Conservation (phyloP, 2,888 invertebrate species). For the Cenopis cana region DNA sequence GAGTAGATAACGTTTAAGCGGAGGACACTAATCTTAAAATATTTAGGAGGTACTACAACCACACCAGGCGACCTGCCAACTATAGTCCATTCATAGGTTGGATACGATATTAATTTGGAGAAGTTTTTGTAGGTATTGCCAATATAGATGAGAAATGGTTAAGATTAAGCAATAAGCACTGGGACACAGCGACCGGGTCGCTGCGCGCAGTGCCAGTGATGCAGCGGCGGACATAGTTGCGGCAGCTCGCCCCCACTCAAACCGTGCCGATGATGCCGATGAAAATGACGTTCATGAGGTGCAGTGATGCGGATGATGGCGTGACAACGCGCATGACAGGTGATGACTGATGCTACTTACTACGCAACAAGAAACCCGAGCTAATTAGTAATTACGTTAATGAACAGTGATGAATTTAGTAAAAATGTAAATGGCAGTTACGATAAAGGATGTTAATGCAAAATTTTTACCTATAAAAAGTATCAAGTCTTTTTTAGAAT, state of each 20-base stretch:
- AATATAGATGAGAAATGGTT: constrained; percentile 27
- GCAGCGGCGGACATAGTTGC: constrained; percentile 50
- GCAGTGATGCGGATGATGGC: constrained; percentile 82
- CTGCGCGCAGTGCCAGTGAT: neutral
- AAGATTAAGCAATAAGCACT: constrained; percentile 27
- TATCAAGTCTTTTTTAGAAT: constrained; percentile 80
- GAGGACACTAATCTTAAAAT: constrained; percentile 68
- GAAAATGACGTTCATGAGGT: constrained; percentile 73
- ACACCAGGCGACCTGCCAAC: constrained; percentile 75
- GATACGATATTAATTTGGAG: constrained; percentile 33
- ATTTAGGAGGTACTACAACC: constrained; percentile 76
- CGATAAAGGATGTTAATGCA: constrained; percentile 72
- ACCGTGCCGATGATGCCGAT: constrained; percentile 81
- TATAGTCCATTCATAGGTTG: constrained; percentile 51
- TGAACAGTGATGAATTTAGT: constrained; percentile 59
- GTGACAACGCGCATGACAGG: constrained; percentile 57
- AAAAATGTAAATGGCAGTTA: constrained; percentile 78
- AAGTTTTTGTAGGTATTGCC: constrained; percentile 43
- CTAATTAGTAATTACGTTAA: constrained; percentile 74
- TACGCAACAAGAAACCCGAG: constrained; percentile 67
- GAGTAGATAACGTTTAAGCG: constrained; percentile 65
- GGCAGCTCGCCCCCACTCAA: constrained; percentile 77
- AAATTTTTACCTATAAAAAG: constrained; percentile 76
- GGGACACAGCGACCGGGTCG: constrained; percentile 7
- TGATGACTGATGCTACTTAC: constrained; percentile 61